Evolutionary conservation across 2,113 vertebrate species (phyloP), one percentile per base, ranked within the genome.

Genomic region (Pachycephala philippinensis): DNA sequence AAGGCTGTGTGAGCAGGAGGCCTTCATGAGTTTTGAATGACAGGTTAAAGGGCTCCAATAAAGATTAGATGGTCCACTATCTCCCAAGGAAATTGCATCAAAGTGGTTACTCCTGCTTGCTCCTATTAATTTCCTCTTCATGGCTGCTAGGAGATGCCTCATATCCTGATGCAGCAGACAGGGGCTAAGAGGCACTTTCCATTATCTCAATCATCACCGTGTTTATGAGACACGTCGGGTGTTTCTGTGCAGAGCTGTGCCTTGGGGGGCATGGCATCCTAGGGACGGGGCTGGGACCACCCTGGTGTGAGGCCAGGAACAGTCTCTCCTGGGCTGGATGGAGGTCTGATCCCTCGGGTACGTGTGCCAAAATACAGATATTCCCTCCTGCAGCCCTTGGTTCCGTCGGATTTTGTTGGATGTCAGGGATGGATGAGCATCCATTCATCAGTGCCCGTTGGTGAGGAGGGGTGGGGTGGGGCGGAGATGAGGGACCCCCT

Each of bases 71-170:
- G 97, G 97, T 93, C 98, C 97, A 98, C 97, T 98, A 98, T 98
- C 98, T 98, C 96, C 97, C 93, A 97, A 98, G 98, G 98, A 98
- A 98, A 98, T 98, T 98, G 98, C 98, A 98, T 98, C 96, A 98
- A 98, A 98, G 98, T 98, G 98, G 97, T 98, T 98, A 97, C 97
- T 98, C 98, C 97, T 96, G 97, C 97, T 98, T 96, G 95, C 97
- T 98, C 97, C 97, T 98, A 97, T 98, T 98, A 98, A 98, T 98
- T 98, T 98, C 98, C 98, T 98, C 91, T 96, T 95, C 89, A 47
- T 95, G 95, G 97, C 97, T 98, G 96, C 97, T 97, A 91, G 88
- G 97, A 98, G 97, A 97, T 97, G 97, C 97, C 97, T 98, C 97
- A 97, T 98, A 98, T 98, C 97, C 97, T 96, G 97, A 95, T 95